Evolutionary conservation across 2,797 vertebrate species (phyloP), one percentile per base, ranked within the genome.

Genomic region (Capromys pilorides): DNA sequence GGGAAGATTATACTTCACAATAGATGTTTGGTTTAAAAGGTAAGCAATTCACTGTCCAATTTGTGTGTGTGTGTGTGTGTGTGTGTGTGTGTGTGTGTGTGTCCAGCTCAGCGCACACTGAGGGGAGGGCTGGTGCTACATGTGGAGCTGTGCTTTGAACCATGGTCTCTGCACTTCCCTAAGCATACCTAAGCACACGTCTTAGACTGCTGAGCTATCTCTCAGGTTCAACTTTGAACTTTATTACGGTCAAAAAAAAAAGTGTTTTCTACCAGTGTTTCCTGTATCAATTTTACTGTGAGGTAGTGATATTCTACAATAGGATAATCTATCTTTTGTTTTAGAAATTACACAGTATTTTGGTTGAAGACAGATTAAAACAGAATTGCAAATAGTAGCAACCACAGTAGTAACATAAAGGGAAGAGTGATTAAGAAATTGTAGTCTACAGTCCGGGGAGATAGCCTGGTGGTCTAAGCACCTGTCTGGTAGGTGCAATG

Each of bases 11-110:
- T 36, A 51, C 45, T 90, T 88, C 33, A 83, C 11, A 94, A 61
- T 21, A 91, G 41, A 77, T 85, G 1, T 69, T 90, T 84, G 61
- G 39, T 81, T 92, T 91, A 95, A 94, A 87, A 94, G 22, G n/a
- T 92, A 88, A 88, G 22, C 2, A 84, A 9, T 80, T 96, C 12
- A 71, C 36, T 80, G 41, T 85, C 64, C 26, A 86, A 57, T 4
- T 16, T 57, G 14, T 57, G 14, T 57, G 51, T 51, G 8, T 51
- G 8, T 51, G 14, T 57, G 14, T 57, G 51, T 51, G 8, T 51
- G 8, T 51, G 45, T 45, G 14, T 57, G 14, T 57, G 14, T 57
- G 51, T 51, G 8, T 51, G 8, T 51, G 45, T 51, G 12, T 51
- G 51, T 10, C 12, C 51, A 51, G 51, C 12, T 51, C 10, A 51